Evolutionary conservation across 2,797 vertebrate genomes (phyloP).

Genomic region (Sebastes iracundus): DNA sequence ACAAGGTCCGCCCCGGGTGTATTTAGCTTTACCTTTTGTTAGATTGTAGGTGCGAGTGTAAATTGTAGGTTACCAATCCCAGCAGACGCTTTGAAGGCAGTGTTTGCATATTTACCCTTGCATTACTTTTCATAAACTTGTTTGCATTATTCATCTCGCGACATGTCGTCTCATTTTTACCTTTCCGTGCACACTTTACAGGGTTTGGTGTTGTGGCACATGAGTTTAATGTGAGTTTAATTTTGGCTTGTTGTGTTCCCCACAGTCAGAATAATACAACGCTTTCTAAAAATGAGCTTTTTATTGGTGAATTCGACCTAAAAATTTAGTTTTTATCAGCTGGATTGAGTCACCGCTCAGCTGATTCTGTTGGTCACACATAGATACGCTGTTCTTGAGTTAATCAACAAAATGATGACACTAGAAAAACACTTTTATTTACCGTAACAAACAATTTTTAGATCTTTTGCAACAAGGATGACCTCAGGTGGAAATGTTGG

Average conservation of each 20-base stretch:
- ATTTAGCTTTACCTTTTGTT: background rate
- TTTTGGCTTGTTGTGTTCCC: background rate
- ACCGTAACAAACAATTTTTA: background rate
- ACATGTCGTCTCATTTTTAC: background rate
- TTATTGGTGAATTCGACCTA: background rate
- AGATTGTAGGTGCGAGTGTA: background rate
- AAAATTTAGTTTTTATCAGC: background rate
- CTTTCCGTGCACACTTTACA: background rate
- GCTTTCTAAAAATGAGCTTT: background rate
- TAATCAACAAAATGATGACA: background rate
- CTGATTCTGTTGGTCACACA: background rate
- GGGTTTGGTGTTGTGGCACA: background rate
- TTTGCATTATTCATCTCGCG: background rate
- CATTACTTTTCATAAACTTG: background rate
- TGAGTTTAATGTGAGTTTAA: background rate
- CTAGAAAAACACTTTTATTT: background rate
- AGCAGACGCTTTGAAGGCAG: background rate
- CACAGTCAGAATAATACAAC: background rate
- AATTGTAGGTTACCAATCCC: background rate
- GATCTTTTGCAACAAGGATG: background rate
- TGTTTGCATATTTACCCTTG: background rate
- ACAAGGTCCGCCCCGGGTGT: background rate
- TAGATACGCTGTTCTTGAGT: accelerated
- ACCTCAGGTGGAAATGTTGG: background rate
- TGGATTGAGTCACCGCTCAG: background rate